Evolutionary conservation across 2,888 invertebrate species (phyloP).

Genomic region (Apamea crenata): DNA sequence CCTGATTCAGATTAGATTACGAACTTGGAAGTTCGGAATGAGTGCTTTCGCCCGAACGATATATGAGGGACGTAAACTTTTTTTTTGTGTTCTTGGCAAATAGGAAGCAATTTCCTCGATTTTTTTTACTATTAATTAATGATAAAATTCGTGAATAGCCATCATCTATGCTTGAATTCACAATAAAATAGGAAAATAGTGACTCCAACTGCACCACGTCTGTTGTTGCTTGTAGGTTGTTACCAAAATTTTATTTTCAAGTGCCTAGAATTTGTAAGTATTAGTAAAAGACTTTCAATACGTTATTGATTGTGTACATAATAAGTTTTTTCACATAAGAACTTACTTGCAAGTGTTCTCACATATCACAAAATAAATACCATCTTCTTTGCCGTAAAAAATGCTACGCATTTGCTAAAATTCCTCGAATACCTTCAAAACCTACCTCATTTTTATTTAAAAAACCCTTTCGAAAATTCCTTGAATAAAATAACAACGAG

Average conservation of each 20-base stretch:
- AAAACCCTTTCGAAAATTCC: not conserved
- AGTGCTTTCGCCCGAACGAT: conserved; percentile 14
- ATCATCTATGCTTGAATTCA: not conserved
- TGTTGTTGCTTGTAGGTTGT: not conserved
- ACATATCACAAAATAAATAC: not conserved
- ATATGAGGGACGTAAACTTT: not conserved
- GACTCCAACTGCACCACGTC: not conserved
- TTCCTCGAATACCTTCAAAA: not conserved
- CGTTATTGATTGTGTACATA: not conserved
- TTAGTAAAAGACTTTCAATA: not conserved
- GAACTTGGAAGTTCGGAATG: conserved; percentile 30
- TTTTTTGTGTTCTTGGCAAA: not conserved
- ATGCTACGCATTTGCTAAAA: not conserved
- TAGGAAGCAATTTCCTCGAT: not conserved
- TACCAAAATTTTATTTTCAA: not conserved
- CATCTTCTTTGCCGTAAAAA: not conserved
- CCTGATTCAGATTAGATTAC: conserved; percentile 47
- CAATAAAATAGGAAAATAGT: not conserved
- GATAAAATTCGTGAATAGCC: not conserved
- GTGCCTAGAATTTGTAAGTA: not conserved
- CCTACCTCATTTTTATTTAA: not conserved
- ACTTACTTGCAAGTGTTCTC: not conserved
- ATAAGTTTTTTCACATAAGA: not conserved
- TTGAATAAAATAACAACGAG: not conserved
- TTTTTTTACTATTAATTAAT: no score